Evolutionary conservation across 2,888 invertebrate genomes (phyloP).

Genomic region (Eristalis tenax): DNA sequence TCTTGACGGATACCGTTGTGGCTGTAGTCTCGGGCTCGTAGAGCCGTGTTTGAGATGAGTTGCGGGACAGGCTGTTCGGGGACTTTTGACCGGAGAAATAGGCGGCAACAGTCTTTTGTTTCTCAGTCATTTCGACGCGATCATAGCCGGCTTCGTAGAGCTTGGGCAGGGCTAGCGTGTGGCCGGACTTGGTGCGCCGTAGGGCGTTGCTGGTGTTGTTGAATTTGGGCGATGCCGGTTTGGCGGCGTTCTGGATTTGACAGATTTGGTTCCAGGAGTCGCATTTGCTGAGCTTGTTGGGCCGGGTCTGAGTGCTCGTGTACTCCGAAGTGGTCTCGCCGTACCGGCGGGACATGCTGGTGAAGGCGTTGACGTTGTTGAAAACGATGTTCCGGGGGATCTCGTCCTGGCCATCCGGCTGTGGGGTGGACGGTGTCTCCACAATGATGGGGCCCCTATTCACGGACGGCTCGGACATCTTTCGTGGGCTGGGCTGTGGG

Average conservation of each 20-base stretch:
- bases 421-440: slow-evolving; percentile 79
- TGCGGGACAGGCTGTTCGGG: slow-evolving; percentile 77
- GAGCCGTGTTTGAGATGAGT: slow-evolving; percentile 74
- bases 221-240: slow-evolving; percentile 77
- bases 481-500: slow-evolving; percentile 51
- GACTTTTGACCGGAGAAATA: slow-evolving; percentile 84
- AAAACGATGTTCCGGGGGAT: slow-evolving; percentile 80
- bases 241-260: slow-evolving; percentile 75
- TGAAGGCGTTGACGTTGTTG: slow-evolving; percentile 79
- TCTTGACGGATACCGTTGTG: slow-evolving; percentile 73
- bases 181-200: slow-evolving; percentile 87
- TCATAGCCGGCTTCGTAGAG: slow-evolving; percentile 90
- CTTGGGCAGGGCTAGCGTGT: slow-evolving; percentile 88
- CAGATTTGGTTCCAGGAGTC: slow-evolving; percentile 91
- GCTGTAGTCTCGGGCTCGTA: slow-evolving; percentile 30
- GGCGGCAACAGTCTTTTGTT: slow-evolving; percentile 88
- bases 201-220: slow-evolving; percentile 74
- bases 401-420: slow-evolving; percentile 77
- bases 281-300: slow-evolving; percentile 84
- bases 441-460: slow-evolving; percentile 76
- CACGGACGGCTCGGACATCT: slow-evolving; percentile 52
- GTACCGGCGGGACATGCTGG: slow-evolving; percentile 78
- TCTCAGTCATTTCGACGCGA: slow-evolving; percentile 86
- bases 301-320: slow-evolving; percentile 73
- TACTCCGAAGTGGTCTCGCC: slow-evolving; percentile 71